Conservation (phyloP, 2,797 vertebrate genomes). For the Enteromius argenteus region DNA sequence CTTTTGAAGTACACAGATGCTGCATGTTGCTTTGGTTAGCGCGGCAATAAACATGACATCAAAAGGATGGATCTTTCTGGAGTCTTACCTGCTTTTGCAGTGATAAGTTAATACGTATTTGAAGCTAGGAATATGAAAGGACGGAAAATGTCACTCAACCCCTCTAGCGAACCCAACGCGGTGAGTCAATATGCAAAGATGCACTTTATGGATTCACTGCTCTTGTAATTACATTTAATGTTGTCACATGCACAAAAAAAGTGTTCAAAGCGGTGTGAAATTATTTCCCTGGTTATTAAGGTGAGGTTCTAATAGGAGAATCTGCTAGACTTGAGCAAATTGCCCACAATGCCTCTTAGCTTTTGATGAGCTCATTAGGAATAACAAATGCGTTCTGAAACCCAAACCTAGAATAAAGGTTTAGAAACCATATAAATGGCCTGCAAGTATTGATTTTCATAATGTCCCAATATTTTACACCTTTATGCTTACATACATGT, state of each 20-base stretch:
- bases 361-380: constrained; percentile 12
- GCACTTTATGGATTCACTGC: constrained; percentile 52
- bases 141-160: constrained; percentile 79
- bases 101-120: constrained; percentile 80
- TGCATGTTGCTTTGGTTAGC: constrained; percentile 62
- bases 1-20: constrained; percentile 66
- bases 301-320: neutral
- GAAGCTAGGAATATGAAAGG: constrained; percentile 78
- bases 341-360: constrained; percentile 2
- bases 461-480: neutral
- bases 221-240: constrained; percentile 60
- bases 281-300: constrained; percentile 10
- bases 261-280: constrained; percentile 50
- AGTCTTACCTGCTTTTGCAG: constrained; percentile 79
- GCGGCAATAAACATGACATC: constrained; percentile 79
- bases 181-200: constrained; percentile 51
- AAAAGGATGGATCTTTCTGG: constrained; percentile 77
- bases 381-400: constrained; percentile 26
- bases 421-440: neutral
- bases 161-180: constrained; percentile 61
- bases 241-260: constrained; percentile 51
- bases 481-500: neutral
- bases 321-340: constrained; percentile 24
- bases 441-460: constrained; percentile 23
- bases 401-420: constrained; percentile 4